Conservation (phyloP, 2,797 vertebrate species). For the Enteromius anoplus region DNA sequence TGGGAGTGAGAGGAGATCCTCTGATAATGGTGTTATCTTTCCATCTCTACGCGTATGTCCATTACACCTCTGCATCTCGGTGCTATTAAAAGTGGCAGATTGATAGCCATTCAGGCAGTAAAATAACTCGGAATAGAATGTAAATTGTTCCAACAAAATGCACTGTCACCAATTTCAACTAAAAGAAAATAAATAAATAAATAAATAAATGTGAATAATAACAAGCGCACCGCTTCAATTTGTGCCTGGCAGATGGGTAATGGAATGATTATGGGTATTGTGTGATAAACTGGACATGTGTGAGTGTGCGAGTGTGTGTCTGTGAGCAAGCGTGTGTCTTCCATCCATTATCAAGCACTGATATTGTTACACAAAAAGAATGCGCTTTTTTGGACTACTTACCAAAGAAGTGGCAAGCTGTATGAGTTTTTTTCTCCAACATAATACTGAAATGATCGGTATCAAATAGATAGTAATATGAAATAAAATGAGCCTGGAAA, state of each 20-base stretch:
- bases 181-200: conserved; percentile 40
- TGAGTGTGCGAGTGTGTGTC: background rate
- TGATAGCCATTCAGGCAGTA: conserved; percentile 37
- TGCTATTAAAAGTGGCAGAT: conserved; percentile 29
- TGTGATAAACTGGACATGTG: conserved; percentile 41
- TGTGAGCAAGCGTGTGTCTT: background rate
- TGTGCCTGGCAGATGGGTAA: conserved; percentile 45
- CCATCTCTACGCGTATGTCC: conserved; percentile 19
- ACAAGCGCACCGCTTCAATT: conserved; percentile 37
- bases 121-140: conserved; percentile 27
- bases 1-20: conserved; percentile 1
- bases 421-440: background rate
- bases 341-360: conserved; percentile 32
- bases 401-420: background rate
- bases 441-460: conserved; percentile 32
- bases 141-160: conserved; percentile 32
- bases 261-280: conserved; percentile 48
- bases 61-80: conserved; percentile 33
- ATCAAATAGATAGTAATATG: conserved; percentile 16
- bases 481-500: conserved; percentile 11
- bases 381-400: conserved; percentile 24
- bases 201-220: conserved; percentile 37
- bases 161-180: conserved; percentile 44
- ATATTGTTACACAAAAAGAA: conserved; percentile 42
- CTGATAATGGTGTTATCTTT: conserved; percentile 34